A percentile compares a stretch with the other conserved stretches of the same genome.
These are phyloP conservation scores for Rhabdornis inornatus DNA, from an alignment of 2,113 vertebrate species.

Conservation along the genomic window DNA sequence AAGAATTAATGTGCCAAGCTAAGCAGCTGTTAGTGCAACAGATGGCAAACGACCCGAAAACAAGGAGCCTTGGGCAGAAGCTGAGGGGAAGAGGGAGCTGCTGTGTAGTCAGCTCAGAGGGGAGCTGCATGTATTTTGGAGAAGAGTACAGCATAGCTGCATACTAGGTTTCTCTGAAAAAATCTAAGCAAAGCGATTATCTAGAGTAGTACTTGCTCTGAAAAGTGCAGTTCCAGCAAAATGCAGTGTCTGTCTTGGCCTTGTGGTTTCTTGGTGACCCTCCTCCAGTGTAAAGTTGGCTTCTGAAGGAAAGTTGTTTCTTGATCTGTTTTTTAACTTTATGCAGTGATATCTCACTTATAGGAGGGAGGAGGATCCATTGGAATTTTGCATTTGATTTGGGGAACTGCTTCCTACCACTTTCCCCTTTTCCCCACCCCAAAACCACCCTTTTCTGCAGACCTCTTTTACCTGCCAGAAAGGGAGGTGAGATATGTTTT, in stretches of 20 bases:
- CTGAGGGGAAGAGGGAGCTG: background rate
- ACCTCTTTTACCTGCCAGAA: background rate
- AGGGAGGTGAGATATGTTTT: background rate
- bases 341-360: background rate
- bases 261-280: background rate
- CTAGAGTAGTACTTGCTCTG: background rate
- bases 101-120: background rate
- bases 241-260: background rate
- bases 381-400: background rate
- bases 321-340: background rate
- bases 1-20: background rate
- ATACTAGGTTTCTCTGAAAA: background rate
- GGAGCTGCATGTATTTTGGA: background rate
- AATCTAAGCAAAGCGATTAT: background rate
- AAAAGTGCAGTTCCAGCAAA: background rate
- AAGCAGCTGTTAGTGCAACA: background rate
- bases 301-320: background rate
- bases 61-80: background rate
- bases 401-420: background rate
- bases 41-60: background rate
- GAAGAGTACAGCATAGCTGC: background rate
- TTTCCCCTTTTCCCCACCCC: background rate
- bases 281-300: rapidly evolving
- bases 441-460: background rate
- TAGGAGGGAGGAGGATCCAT: background rate